Base-by-base conservation (phyloP, 2,888 invertebrate species). In the Acleris literana region DNA sequence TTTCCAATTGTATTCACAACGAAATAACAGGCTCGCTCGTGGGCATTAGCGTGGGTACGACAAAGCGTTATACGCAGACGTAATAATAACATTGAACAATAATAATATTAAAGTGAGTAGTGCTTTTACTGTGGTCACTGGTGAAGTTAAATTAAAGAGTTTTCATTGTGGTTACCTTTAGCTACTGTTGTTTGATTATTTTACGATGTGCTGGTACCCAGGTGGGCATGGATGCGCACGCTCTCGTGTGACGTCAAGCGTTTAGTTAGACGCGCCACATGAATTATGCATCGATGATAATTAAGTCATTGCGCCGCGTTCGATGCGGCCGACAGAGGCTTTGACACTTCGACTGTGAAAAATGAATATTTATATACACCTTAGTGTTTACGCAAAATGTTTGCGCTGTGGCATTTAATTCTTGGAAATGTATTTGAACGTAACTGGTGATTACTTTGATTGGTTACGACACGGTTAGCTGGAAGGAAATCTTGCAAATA, bases 121-220 rank as follows among this genome's bases (percentile, higher is more conserved):
- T 13, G 11, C 0, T 39, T 39, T 13, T 13, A 39, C 39, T 39
- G 39, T 13, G 13, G 4, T 39, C 13, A 4, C 39, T 4, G 13
- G 39, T 39, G 13, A 46, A 46, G 7, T 46, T n/a, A 6, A 17
- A 46, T 46, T 46, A n/a, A 44, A 44, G 44, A 44, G n/a, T 44
- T 5, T 43, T 13, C 48, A 48, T n/a, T 9, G 18, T 80, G 81
- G 82, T 87, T 84, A 85, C 79, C 81, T 78, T 76, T 71, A 70
- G 70, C 55, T 68, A 63, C 70, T 65, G 53, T n/a, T 43, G 63
- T 57, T 52, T 44, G 44, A n/a, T 44, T n/a, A 44, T 16, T 16
- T 44, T n/a, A 44, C n/a, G 6, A 13, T n/a, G n/a, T 43, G 43
- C 43, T 44, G n/a, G 44, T 13, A 64, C 56, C 57, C 44, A 49